Conservation (phyloP, 2,888 invertebrate species). For the Eledone cirrhosa region DNA sequence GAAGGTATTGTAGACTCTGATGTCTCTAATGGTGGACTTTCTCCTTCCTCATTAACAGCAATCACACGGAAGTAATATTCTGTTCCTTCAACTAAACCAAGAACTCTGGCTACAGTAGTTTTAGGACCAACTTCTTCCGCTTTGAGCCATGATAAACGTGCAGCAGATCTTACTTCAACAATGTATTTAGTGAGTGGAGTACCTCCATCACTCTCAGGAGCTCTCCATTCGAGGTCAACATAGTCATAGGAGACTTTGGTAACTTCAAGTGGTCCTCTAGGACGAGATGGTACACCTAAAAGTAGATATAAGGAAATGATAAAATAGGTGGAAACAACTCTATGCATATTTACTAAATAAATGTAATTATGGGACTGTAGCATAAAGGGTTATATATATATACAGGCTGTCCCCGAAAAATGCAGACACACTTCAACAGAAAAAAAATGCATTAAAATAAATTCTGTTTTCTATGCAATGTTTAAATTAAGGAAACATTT, state of each 20-base stretch:
- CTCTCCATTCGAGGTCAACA: slow-evolving; percentile 52
- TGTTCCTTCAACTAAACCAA: slow-evolving; percentile 78
- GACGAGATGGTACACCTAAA: slow-evolving; percentile 47
- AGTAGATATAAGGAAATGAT: not conserved
- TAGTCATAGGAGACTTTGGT: slow-evolving; percentile 43
- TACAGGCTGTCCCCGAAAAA: too few species aligned
- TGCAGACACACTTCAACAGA: too few species aligned
- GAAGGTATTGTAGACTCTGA: slow-evolving; percentile 39
- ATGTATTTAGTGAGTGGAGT: slow-evolving; percentile 51
- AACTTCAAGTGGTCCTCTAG: slow-evolving; percentile 37
- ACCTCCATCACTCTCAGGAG: slow-evolving; percentile 55
- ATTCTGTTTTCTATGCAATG: too few species aligned
- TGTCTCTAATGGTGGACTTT: slow-evolving; percentile 75
- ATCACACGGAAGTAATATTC: slow-evolving; percentile 88
- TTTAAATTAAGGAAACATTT: too few species aligned
- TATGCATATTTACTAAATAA: not conserved
- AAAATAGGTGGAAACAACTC: not conserved
- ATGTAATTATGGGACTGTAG: not conserved
- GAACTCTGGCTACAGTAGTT: slow-evolving; percentile 62
- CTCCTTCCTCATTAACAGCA: slow-evolving; percentile 85
- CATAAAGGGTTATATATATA: too few species aligned
- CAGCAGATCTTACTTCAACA: slow-evolving; percentile 72
- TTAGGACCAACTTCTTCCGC: slow-evolving; percentile 41
- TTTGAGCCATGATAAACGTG: slow-evolving; percentile 31
- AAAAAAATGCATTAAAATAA: too few species aligned